Conservation (phyloP, 2,113 vertebrate genomes). For the Terrapene triunguis region DNA sequence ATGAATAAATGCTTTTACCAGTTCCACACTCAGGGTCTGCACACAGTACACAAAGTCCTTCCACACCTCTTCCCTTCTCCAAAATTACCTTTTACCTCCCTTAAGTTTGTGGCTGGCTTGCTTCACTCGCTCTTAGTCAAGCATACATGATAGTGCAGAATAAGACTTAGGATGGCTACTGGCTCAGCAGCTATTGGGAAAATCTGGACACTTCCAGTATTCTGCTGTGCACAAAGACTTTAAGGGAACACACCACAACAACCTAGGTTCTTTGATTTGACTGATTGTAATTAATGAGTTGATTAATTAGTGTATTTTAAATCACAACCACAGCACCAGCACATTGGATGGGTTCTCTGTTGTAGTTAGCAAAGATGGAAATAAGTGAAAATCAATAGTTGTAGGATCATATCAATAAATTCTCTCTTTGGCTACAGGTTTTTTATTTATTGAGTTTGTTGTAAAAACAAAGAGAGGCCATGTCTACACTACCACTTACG, state of each 20-base stretch:
- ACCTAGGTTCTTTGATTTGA: not conserved
- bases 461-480: not conserved
- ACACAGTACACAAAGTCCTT: not conserved
- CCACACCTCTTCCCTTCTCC: too few species aligned
- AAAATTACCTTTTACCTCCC: not conserved
- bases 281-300: not conserved
- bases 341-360: not conserved
- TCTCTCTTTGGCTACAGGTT: not conserved
- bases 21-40: not conserved
- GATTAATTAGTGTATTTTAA: not conserved
- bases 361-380: not conserved
- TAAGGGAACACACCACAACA: not conserved
- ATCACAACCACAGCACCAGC: not conserved
- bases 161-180: not conserved
- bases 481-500: too few species aligned
- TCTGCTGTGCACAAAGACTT: not conserved
- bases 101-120: not conserved
- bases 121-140: not conserved
- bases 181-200: not conserved
- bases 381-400: not conserved
- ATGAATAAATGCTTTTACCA: fast-evolving
- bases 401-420: not conserved
- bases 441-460: not conserved
- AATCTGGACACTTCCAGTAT: not conserved
- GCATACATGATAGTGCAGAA: not conserved